Conservation (phyloP, 2,888 invertebrate genomes). For the Sclerodermus sp. region DNA sequence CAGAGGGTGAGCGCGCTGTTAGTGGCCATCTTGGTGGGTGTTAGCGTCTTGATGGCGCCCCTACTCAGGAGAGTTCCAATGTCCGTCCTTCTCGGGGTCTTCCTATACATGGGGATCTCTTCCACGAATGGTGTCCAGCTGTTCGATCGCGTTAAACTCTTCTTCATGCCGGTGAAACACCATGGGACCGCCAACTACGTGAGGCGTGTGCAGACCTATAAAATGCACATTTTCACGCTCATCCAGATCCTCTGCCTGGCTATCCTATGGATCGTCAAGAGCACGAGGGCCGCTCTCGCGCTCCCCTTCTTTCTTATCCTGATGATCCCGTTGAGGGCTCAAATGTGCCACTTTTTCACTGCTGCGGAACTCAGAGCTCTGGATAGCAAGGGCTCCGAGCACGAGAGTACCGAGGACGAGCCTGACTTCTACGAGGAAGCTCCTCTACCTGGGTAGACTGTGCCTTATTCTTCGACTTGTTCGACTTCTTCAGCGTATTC, state of each 20-base stretch:
- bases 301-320: slow-evolving; percentile 93
- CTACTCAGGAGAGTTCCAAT: slow-evolving; percentile 85
- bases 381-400: slow-evolving; percentile 77
- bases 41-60: slow-evolving; percentile 82
- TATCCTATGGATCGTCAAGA: slow-evolving; percentile 86
- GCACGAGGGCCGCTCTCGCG: slow-evolving; percentile 83
- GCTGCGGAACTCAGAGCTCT: slow-evolving; percentile 81
- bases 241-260: slow-evolving; percentile 80
- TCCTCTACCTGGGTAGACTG: slow-evolving; percentile 73
- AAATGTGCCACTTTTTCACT: slow-evolving; percentile 74
- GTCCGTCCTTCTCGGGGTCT: slow-evolving; percentile 96
- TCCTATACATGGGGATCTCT: slow-evolving; percentile 95
- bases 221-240: slow-evolving; percentile 89
- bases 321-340: slow-evolving; percentile 84
- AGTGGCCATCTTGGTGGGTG: slow-evolving; percentile 78
- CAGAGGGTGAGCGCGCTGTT: slow-evolving; percentile 83
- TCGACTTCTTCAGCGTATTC: slow-evolving; percentile 2
- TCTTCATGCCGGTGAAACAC: slow-evolving; percentile 95
- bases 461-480: slow-evolving; percentile 42
- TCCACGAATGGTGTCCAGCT: slow-evolving; percentile 93
- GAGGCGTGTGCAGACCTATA: slow-evolving; percentile 82
- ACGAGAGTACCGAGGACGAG: slow-evolving; percentile 81
- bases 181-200: slow-evolving; percentile 91
- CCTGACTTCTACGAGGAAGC: slow-evolving; percentile 95
- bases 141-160: slow-evolving; percentile 83